Base-by-base conservation (phyloP, 2,797 vertebrate genomes). In the Megalops cyprinoides region DNA sequence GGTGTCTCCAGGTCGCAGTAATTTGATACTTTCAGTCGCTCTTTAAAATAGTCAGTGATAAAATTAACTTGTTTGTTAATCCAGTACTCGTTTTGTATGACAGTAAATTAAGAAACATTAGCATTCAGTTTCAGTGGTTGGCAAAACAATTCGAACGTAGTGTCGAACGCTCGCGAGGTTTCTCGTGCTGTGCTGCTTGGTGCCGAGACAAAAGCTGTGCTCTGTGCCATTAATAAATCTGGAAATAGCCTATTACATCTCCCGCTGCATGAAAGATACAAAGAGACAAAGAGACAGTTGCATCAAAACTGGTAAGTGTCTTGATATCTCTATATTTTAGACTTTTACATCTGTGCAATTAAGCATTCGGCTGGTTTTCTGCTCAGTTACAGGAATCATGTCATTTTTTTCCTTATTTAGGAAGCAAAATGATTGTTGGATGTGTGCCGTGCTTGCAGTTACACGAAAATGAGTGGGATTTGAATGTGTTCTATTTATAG, bases 91-190 rank as follows among this genome's bases (percentile, higher is more conserved):
- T 71, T 9, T 42, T 9, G 14, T 62, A 39, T 37, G 67, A 37
- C 62, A 37, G 42, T 23, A 31, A 23, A 71, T n/a, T 44, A 44
- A 42, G 37, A 10, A 44, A 23, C 37, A n/a, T n/a, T n/a, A 44
- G 67, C 37, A 44, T 71, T 71, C 67, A 44, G 67, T 39, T 39
- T 20, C 18, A 69, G 8, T 69, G 37, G 42, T 69, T 69, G 18
- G 39, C 20, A 71, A 71, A 42, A 39, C 37, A 42, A n/a, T 71
- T 39, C 23, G 20, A 71, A 42, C 49, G 37, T 23, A 20, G 23
- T 74, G 74, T 39, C 51, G 31, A 76, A 80, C 69, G 42, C 79
- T 80, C 79, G 79, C 79, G 79, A 80, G 79, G 79, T 74, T 80
- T 75, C 53, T 15, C 1, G 6, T 28, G 23, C 39, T 74, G 51